Evolutionary conservation across 2,888 invertebrate genomes (phyloP), one percentile per base, ranked within the genome.

Genomic region (Xestia rhomboidea): DNA sequence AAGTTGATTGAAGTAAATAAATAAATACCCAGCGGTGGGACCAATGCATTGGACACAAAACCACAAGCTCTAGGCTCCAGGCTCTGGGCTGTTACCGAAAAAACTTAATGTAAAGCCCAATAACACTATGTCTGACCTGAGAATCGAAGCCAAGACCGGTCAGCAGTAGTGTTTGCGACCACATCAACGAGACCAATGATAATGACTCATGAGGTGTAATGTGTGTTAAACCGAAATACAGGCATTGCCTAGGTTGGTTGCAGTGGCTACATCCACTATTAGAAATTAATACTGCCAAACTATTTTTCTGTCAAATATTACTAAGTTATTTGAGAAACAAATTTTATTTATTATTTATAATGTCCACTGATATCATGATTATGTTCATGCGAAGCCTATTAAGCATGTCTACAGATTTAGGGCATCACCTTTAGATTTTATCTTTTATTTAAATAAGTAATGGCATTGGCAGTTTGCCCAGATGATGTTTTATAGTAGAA

Each of bases 391-490:
- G 18, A 46, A 27, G 38, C 27, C 8, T 15, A n/a, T 49, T 8
- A 77, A 46, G 8, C 18, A 77, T n/a, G 21, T 24, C 34, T 57
- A 24, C 1, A 67, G 41, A 46, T 63, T 62, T 41, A 57, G 10
- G 18, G 21, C 74, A 15, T 54, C 34, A 73, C 15, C 27, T 49
- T 34, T 49, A 41, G 73, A 74, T 74, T 57, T 38, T 27, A 81
- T 82, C 76, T 72, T 27, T n/a, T 68, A 68, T 77, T 77, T 24
- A 68, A 82, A 57, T 49, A 41, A 64, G 34, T 66, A 34, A 51
- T 34, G 79, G 21, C 83, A 77, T 82, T 79, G 79, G 79, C 83
- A n/a, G 54, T 27, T 3, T 77, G 83, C 79, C 79, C 63, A 77
- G 68, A 54, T 24, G 82, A 67, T 46, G 44, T 21, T 62, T 49